phyloP scores from a whole-genome alignment of 2,888 invertebrate genomes.

The Dryadula phaetusa region DNA sequence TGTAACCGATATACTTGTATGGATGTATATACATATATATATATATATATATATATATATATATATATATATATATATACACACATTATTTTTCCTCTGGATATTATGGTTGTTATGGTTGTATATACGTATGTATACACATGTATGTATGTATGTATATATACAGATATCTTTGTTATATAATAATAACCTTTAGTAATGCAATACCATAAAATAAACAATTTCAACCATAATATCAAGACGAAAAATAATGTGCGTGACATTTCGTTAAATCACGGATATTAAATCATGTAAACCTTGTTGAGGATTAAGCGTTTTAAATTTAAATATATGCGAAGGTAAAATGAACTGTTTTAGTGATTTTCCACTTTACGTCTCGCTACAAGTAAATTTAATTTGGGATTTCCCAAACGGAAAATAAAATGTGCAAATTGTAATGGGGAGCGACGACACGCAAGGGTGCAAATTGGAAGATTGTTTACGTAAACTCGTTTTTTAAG shows the following conservation, averaged over 20 bases:
- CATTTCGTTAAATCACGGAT: background rate
- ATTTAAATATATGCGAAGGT: conserved; percentile 35
- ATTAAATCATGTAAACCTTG: conserved; percentile 30
- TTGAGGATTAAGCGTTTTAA: conserved; percentile 30
- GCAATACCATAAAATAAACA: background rate
- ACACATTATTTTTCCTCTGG: no score
- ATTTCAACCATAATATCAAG: background rate
- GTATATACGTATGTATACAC: no score
- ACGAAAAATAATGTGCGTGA: background rate
- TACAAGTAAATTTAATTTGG: conserved; percentile 45
- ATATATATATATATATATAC: no score
- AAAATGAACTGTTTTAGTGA: conserved; percentile 42
- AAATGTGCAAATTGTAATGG: conserved; percentile 47
- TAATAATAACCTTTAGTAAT: background rate
- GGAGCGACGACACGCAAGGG: conserved; percentile 33
- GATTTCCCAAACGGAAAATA: conserved; percentile 48
- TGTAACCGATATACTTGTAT: no score
- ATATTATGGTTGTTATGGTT: no score
- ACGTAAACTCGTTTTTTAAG: conserved; percentile 33
- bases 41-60: no score
- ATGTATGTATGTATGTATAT: no score
- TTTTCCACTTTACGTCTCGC: conserved; percentile 37
- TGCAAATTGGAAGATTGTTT: conserved; percentile 41
- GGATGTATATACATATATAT: no score
- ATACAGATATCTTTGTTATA: background rate